phyloP scores from a whole-genome alignment of 2,797 vertebrate species.

The Triplophysa bombifrons region DNA sequence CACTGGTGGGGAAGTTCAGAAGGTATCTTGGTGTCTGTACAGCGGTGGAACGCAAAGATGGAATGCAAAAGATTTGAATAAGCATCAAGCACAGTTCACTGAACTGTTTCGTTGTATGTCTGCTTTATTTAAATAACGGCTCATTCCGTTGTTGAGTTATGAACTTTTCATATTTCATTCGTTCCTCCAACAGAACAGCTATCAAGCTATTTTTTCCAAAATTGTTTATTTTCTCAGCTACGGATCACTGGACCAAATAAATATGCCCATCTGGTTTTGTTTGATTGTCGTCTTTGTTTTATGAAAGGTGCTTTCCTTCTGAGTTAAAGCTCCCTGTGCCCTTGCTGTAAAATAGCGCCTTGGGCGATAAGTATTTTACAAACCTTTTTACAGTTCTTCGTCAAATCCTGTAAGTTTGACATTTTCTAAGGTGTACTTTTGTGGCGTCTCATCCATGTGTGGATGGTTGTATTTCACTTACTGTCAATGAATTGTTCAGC shows the following conservation, averaged over 20 bases:
- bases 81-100: constrained; percentile 16
- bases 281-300: constrained; percentile 39
- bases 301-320: constrained; percentile 15
- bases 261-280: constrained; percentile 43
- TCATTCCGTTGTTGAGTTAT: constrained; percentile 1
- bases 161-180: constrained; percentile 23
- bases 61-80: neutral
- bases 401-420: constrained; percentile 17
- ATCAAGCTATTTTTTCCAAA: constrained; percentile 44
- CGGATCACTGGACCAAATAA: constrained; percentile 41
- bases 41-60: neutral
- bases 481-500: neutral
- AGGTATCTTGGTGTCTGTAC: constrained; percentile 59
- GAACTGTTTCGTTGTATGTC: constrained; percentile 6
- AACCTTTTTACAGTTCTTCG: constrained; percentile 20
- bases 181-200: neutral
- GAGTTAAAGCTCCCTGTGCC: neutral
- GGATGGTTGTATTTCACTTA: constrained; percentile 1
- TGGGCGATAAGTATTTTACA: constrained; percentile 23
- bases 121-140: constrained; percentile 25
- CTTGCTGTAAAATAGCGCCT: constrained; percentile 3
- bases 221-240: constrained; percentile 39
- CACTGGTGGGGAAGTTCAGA: constrained; percentile 17
- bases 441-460: constrained; percentile 14
- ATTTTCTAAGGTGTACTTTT: constrained; percentile 20